A percentile compares a stretch with the other conserved stretches of the same genome.
Evolutionary conservation across 2,797 vertebrate species (phyloP).

Genomic region (Tamandua tetradactyla): DNA sequence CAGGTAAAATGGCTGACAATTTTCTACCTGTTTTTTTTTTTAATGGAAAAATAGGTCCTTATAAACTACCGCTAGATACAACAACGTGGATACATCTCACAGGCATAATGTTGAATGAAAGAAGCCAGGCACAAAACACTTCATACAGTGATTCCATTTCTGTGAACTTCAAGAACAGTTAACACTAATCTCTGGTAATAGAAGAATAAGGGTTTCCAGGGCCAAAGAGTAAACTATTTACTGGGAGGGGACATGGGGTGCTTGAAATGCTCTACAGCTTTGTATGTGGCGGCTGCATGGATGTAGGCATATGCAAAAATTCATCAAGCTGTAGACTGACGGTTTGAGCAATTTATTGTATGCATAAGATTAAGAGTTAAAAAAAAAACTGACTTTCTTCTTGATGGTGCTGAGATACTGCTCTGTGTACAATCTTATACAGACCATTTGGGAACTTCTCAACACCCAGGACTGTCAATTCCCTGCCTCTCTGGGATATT

Average conservation of each 20-base stretch:
- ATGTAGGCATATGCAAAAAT: neutral
- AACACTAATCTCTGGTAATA: neutral
- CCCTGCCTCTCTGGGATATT: neutral
- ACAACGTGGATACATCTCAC: neutral
- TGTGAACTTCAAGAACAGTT: neutral
- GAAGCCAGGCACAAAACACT: neutral
- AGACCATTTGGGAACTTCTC: neutral
- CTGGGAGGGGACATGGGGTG: neutral
- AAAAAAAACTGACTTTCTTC: neutral
- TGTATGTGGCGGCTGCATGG: neutral
- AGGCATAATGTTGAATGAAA: neutral
- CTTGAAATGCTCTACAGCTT: neutral
- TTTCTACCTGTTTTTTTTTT: neutral
- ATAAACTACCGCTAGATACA: neutral
- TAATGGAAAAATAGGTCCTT: slow-evolving; percentile 18
- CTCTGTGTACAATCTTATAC: rapidly evolving
- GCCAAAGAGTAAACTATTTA: neutral
- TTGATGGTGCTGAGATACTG: neutral
- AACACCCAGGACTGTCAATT: neutral
- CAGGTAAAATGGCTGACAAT: neutral
- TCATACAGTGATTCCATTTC: neutral
- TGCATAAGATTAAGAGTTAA: neutral
- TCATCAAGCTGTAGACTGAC: neutral
- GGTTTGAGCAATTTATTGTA: neutral
- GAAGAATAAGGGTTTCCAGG: neutral